These are phyloP conservation scores for Monodelphis domestica DNA, from an alignment of 2,797 vertebrate species.

Conservation along the genomic window DNA sequence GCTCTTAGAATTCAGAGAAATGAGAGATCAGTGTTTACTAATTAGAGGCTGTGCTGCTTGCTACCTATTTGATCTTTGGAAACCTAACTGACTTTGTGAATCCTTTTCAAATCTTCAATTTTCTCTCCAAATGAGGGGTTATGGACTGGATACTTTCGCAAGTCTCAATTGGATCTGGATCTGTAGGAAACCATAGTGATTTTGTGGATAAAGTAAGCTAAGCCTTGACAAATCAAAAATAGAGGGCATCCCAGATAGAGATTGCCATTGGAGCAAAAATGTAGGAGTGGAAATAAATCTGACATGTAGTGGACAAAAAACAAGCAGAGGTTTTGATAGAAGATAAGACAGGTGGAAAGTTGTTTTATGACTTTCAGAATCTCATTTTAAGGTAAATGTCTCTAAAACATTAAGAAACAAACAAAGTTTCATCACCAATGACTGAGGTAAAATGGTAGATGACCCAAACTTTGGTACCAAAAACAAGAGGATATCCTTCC, in stretches of 20 bases:
- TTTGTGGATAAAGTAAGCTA: neutral
- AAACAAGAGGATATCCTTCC: slow-evolving; percentile 10
- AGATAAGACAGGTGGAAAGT: neutral
- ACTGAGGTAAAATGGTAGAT: slow-evolving; percentile 50
- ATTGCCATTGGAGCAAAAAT: neutral
- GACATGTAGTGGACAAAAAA: neutral
- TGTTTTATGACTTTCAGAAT: slow-evolving; percentile 45
- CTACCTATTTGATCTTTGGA: neutral
- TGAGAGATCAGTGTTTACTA: neutral
- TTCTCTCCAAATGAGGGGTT: neutral
- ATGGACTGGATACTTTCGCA: neutral
- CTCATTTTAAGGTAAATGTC: slow-evolving; percentile 62
- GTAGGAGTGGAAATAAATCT: neutral
- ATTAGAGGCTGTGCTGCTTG: neutral
- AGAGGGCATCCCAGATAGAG: neutral
- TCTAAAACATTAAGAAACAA: slow-evolving; percentile 66
- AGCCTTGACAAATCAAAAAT: neutral
- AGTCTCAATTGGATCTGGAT: neutral
- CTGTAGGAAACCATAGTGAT: neutral
- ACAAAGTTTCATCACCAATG: slow-evolving; percentile 49
- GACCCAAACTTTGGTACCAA: neutral
- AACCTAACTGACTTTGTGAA: neutral
- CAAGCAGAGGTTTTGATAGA: neutral
- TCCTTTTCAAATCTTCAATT: neutral
- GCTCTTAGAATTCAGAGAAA: neutral